Base-by-base conservation (phyloP, 2,888 invertebrate species). In the Phlogophora meticulosa region DNA sequence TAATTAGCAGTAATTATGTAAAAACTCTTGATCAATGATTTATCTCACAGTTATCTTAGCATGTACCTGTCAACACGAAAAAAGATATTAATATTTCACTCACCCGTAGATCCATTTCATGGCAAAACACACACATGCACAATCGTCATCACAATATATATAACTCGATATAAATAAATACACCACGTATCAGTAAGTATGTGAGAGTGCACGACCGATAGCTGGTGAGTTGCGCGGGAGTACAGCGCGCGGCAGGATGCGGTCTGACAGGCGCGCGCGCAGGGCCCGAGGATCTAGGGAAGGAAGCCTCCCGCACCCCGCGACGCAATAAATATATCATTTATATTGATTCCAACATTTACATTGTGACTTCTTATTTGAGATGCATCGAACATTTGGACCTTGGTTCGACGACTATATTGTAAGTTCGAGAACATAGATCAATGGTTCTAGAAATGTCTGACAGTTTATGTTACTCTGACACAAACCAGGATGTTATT, bases 71-170 rank as follows among this genome's bases (percentile, higher is more conserved):
- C 24, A 53, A 20, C 7, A n/a, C 7, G 11, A 49, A 67, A 55
- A 34, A 48, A 49, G 42, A 43, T 20, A 42, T n/a, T 28, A 32
- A 10, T 13, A 62, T 48, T 20, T 32, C 36, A 72, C 93, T 92
- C 78, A 93, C 93, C 91, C 86, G 88, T 77, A 93, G 85, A 90
- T 94, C 90, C 92, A 93, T 93, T 76, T 87, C 88, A 92, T 91
- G 67, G 67, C 78, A 87, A 84, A 68, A 73, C 89, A 90, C 87
- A 83, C 87, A 88, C 83, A 86, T 69, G 58, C 85, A 90, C 88
- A 81, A 78, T 60, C 34, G 55, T 70, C 80, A 86, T 82, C 87
- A 87, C 85, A 83, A 71, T 76, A 74, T 28, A 71, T 76, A 71
- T 58, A 65, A 46, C 58, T 63, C 36, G 46, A 59, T 76, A 74